Percentiles rank a stretch among this genome's conserved stretches.
These are phyloP conservation scores for Agrochola circellaris DNA, from an alignment of 2,888 invertebrate genomes.

Conservation along the genomic window DNA sequence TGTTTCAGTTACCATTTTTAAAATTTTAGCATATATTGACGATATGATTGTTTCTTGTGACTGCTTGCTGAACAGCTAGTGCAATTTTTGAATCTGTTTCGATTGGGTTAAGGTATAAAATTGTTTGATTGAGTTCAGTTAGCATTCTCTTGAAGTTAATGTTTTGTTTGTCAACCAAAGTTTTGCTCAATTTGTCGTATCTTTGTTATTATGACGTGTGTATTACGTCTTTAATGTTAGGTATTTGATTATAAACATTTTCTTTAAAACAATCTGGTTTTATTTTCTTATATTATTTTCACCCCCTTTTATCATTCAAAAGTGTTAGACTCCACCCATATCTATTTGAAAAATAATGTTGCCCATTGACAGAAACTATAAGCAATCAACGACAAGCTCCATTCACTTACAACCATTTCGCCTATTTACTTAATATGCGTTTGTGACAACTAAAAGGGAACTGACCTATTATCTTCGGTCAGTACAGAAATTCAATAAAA, in stretches of 20 bases:
- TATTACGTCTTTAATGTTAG: slow-evolving; percentile 73
- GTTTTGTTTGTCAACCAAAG: slow-evolving; percentile 82
- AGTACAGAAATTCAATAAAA: not conserved
- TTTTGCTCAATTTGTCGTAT: slow-evolving; percentile 79
- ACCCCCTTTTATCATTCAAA: too few species aligned
- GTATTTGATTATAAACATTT: slow-evolving; percentile 77
- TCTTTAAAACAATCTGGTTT: slow-evolving; percentile 40
- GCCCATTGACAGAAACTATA: not conserved
- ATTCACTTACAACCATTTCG: not conserved
- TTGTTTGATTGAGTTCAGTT: slow-evolving; percentile 57
- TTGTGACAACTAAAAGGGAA: not conserved
- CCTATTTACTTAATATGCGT: not conserved
- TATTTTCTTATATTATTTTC: slow-evolving; percentile 9
- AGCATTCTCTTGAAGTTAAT: slow-evolving; percentile 53
- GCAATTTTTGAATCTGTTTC: slow-evolving; percentile 26
- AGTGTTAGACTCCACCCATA: not conserved
- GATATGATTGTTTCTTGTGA: slow-evolving; percentile 50
- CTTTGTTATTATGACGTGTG: slow-evolving; percentile 71
- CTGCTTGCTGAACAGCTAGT: slow-evolving; percentile 41
- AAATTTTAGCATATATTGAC: slow-evolving; percentile 66
- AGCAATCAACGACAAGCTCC: not conserved
- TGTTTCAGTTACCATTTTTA: slow-evolving; percentile 77
- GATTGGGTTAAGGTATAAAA: slow-evolving; percentile 37
- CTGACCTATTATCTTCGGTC: not conserved
- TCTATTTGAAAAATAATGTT: not conserved